Conservation (phyloP, 2,113 vertebrate species). For the Oceanites oceanicus region DNA sequence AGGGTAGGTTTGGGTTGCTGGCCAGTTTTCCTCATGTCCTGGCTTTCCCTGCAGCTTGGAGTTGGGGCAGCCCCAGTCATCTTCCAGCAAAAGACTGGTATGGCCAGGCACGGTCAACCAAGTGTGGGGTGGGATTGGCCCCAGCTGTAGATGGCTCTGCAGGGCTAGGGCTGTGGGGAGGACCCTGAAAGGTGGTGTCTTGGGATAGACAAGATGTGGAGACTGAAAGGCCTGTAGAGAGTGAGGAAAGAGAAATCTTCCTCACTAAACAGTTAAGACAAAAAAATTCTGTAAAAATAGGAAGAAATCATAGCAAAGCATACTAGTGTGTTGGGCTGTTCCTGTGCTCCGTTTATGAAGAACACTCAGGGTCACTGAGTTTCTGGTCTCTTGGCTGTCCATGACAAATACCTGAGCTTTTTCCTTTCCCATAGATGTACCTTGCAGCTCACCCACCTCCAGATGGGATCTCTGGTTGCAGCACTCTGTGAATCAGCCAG, state of each 20-base stretch:
- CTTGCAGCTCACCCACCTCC: neutral
- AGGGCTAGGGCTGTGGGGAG: neutral
- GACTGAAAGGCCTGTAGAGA: neutral
- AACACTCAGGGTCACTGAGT: neutral
- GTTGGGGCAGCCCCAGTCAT: neutral
- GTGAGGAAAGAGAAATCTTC: neutral
- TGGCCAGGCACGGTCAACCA: neutral
- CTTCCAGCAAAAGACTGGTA: neutral
- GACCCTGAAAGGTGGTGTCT: neutral
- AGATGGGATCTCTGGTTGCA: neutral
- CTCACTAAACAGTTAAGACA: neutral
- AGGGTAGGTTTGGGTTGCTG: conserved; percentile 18
- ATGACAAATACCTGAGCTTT: neutral
- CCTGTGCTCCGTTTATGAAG: neutral
- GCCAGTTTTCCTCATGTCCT: neutral
- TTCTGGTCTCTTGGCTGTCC: neutral
- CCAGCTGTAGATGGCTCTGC: neutral
- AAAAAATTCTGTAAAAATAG: neutral
- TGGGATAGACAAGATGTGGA: neutral
- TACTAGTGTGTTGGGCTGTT: neutral
- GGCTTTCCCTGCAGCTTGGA: neutral
- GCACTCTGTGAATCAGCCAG: neutral
- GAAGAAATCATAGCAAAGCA: neutral
- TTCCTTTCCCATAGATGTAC: neutral
- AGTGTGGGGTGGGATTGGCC: neutral